Evolutionary conservation across 2,113 vertebrate genomes (phyloP).

Genomic region (Copsychus sechellarum): DNA sequence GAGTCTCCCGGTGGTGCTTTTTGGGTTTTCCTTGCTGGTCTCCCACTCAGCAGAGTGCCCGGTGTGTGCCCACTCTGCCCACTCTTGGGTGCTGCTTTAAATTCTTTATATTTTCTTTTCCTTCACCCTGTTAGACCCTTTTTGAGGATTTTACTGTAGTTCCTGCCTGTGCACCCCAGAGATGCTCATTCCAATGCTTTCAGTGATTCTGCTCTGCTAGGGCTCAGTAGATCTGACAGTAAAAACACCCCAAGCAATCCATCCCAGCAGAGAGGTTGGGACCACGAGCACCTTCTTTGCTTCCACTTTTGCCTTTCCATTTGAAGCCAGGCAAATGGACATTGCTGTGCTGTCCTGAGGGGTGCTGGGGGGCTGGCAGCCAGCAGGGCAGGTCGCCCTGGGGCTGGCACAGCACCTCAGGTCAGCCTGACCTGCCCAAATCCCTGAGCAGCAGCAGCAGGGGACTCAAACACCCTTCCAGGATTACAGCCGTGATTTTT

Average conservation of each 20-base stretch:
- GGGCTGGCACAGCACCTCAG: neutral
- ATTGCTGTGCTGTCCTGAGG: neutral
- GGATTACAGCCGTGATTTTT: neutral
- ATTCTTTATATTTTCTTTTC: fast-evolving
- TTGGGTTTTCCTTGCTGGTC: neutral
- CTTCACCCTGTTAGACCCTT: no score
- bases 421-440: neutral
- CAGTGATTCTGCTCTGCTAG: neutral
- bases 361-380: neutral
- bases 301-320: neutral
- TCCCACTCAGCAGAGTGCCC: fast-evolving
- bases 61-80: fast-evolving
- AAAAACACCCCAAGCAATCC: fast-evolving
- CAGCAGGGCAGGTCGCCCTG: fast-evolving
- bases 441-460: neutral
- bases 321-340: neutral
- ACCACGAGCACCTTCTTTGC: neutral
- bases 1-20: fast-evolving
- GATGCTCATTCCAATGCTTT: fast-evolving
- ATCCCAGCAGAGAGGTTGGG: fast-evolving
- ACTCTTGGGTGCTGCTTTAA: neutral
- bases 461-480: neutral
- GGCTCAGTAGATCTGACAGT: no score
- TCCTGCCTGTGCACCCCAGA: neutral
- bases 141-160: neutral